Percentiles rank a stretch among this genome's conserved stretches.
These are phyloP conservation scores for Melipona bicolor DNA, from an alignment of 2,888 invertebrate species.

Conservation along the genomic window DNA sequence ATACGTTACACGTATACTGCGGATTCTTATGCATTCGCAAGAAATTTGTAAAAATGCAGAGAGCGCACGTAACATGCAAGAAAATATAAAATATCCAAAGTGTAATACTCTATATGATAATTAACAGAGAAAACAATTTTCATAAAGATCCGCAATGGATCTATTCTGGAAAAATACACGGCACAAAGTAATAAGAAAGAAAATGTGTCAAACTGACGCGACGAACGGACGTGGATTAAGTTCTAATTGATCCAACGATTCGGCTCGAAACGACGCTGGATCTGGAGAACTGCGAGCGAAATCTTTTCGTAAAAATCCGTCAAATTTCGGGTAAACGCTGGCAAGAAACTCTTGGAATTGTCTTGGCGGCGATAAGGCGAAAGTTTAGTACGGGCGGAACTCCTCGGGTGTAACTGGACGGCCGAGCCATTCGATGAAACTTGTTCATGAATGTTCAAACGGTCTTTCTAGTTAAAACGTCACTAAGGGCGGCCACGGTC, in stretches of 20 bases:
- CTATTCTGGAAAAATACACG: too few species aligned
- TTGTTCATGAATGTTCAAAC: slow-evolving; percentile 64
- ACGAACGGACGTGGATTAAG: not conserved
- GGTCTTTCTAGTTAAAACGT: slow-evolving; percentile 66
- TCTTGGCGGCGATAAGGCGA: slow-evolving; percentile 7
- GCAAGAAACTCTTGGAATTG: slow-evolving; percentile 3
- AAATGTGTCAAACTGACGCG: too few species aligned
- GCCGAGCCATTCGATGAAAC: slow-evolving; percentile 53
- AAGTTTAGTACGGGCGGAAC: slow-evolving; percentile 29
- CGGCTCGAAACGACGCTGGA: not conserved
- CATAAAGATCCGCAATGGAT: too few species aligned
- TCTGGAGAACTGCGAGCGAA: not conserved
- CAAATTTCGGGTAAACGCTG: not conserved
- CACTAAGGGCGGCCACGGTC: slow-evolving; percentile 64
- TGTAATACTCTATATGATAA: too few species aligned
- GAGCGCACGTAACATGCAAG: too few species aligned
- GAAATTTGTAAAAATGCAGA: too few species aligned
- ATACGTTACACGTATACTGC: too few species aligned
- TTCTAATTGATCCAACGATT: not conserved
- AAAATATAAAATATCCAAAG: too few species aligned
- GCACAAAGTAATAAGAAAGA: too few species aligned
- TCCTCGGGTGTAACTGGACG: slow-evolving; percentile 39
- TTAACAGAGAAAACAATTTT: too few species aligned
- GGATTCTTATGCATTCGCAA: too few species aligned
- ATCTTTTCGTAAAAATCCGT: not conserved